These are phyloP conservation scores for Lycodopsis pacificus DNA, from an alignment of 2,797 vertebrate species.

Conservation along the genomic window DNA sequence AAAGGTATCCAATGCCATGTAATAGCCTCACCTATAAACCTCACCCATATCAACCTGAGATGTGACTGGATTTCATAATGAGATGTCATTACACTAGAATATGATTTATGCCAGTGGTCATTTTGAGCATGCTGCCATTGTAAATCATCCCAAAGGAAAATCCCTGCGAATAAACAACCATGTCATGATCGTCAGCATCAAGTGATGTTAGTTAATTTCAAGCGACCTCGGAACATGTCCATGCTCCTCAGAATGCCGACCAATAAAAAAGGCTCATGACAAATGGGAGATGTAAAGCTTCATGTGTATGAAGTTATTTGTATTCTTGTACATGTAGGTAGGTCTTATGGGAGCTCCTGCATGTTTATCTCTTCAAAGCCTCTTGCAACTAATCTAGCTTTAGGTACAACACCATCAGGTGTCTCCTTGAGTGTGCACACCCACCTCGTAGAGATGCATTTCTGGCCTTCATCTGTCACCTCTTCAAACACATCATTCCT, in stretches of 20 bases:
- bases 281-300: constrained; percentile 8
- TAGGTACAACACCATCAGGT: too few relatives aligned
- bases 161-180: constrained; percentile 53
- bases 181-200: constrained; percentile 54
- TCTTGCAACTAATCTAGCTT: too few relatives aligned
- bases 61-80: constrained; percentile 51
- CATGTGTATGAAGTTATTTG: constrained; percentile 7
- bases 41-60: constrained; percentile 41
- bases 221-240: constrained; percentile 15
- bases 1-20: constrained; percentile 28
- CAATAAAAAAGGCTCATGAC: constrained; percentile 24
- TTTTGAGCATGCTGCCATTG: constrained; percentile 53
- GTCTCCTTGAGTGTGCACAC: too few relatives aligned
- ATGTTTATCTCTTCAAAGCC: too few relatives aligned
- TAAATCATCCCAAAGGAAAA: constrained; percentile 71
- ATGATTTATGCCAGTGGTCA: constrained; percentile 68
- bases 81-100: constrained; percentile 57
- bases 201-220: constrained; percentile 62
- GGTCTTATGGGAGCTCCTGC: too few relatives aligned
- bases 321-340: neutral
- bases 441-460: too few relatives aligned
- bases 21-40: constrained; percentile 39
- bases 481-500: too few relatives aligned
- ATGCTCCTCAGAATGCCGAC: neutral
- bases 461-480: too few relatives aligned